Evolutionary conservation across 23 tunicate genomes (phyloP).

Genomic region (Trididemnum clinides): DNA sequence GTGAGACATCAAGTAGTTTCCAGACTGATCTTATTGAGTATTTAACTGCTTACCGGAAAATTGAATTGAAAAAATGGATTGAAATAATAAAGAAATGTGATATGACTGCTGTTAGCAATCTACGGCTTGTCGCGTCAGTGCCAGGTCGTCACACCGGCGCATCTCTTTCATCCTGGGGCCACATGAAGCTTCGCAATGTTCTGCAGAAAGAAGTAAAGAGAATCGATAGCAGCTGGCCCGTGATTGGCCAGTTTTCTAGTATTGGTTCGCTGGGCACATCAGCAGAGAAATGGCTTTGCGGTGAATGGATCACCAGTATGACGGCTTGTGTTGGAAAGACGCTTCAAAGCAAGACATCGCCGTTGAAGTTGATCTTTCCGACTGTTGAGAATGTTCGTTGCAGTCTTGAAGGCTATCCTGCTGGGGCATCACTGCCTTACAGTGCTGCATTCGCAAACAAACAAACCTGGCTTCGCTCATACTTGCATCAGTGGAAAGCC

Average conservation of each 20-base stretch:
- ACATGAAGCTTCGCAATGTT: slow-evolving; percentile 56
- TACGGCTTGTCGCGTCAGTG: slow-evolving; percentile 67
- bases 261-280: slow-evolving; percentile 79
- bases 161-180: slow-evolving; percentile 68
- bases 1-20: slow-evolving; percentile 13
- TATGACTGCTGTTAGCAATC: slow-evolving; percentile 54
- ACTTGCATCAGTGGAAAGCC: slow-evolving; percentile 79
- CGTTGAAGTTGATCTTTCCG: slow-evolving; percentile 81
- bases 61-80: slow-evolving; percentile 54
- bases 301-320: slow-evolving; percentile 77
- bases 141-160: slow-evolving; percentile 79
- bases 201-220: slow-evolving; percentile 22
- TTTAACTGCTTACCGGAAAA: slow-evolving; percentile 51
- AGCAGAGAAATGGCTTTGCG: slow-evolving; percentile 82
- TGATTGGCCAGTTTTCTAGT: slow-evolving; percentile 95
- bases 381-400: slow-evolving; percentile 82
- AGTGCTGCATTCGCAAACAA: slow-evolving; percentile 50
- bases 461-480: slow-evolving; percentile 64
- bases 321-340: slow-evolving; percentile 29
- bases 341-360: neutral
- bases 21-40: slow-evolving; percentile 62
- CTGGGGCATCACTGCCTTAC: slow-evolving; percentile 91
- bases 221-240: slow-evolving; percentile 72
- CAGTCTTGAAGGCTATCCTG: slow-evolving; percentile 90
- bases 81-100: slow-evolving; percentile 53